Base-by-base conservation (phyloP, 2,888 invertebrate genomes). In the Rosalia funebris region DNA sequence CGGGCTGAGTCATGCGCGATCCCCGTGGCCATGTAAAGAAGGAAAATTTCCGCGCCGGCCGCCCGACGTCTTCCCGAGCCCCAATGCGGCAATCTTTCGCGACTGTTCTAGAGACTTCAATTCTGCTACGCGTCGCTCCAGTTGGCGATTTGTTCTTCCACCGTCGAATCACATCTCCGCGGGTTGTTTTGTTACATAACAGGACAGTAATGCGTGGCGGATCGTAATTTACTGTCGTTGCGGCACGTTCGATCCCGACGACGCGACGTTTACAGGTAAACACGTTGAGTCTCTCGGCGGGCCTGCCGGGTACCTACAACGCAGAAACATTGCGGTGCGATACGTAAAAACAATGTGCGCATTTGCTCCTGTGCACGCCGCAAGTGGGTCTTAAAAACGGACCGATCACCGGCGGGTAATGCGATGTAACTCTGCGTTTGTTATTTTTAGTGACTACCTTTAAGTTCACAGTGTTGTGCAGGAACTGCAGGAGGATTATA, bases 1-100 rank as follows among this genome's bases (percentile, higher is more conserved):
- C 41, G 55, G 44, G 53, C 48, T 61, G 61, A 61, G 47, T 61
- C 61, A 61, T 61, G 61, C 61, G 61, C 61, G 54, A 61, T 61
- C 44, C 61, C 61, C 50, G 41, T 31, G 55, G 50, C 48, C 61
- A 48, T 53, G 57, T 57, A 41, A 61, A 57, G 61, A 57, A 57
- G 53, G 56, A 50, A 57, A 52, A 57, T 61, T 57, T 57, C 61
- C 52, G 57, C 39, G 36, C 11, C 12, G 12, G 7, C 16, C 9
- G 52, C 15, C 31, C 16, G 50, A 2, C 9, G 2, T 14, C 32
- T 11, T 14, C 20, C 52, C 31, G 41, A 39, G 7, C 5, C 41
- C 37, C 16, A 19, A 19, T 15, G 45, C 45, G 5, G 45, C 41
- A 41, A 31, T 52, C 31, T 32, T 52, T 37, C 52, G n/a, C 52